Evolutionary conservation across 2,113 vertebrate genomes (phyloP).

Genomic region (Ia io): DNA sequence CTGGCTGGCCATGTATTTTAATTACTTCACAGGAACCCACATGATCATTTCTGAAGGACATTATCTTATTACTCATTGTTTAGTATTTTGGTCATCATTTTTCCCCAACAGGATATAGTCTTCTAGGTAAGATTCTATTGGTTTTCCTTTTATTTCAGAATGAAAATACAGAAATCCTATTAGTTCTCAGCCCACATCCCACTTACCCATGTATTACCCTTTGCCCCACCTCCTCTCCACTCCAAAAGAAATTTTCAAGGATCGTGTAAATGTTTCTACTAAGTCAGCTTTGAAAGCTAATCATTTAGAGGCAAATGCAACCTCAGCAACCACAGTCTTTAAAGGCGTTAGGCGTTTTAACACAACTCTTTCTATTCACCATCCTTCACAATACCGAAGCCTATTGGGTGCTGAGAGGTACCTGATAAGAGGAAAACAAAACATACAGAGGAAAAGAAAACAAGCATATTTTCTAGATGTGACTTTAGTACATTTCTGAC

Average conservation of each 20-base stretch:
- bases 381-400: background rate
- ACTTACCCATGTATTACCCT: background rate
- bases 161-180: background rate
- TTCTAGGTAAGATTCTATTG: conserved; percentile 27
- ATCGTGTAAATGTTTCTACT: background rate
- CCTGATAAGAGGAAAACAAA: background rate
- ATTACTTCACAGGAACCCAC: conserved; percentile 48
- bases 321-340: conserved; percentile 23
- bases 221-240: background rate
- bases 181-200: background rate
- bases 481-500: background rate
- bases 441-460: background rate
- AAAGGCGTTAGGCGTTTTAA: background rate
- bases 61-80: background rate
- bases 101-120: background rate
- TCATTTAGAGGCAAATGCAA: conserved; percentile 8
- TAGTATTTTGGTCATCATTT: background rate
- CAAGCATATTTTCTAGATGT: background rate
- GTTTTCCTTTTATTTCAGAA: conserved; percentile 25
- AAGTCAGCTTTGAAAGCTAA: conserved; percentile 21
- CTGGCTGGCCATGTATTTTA: conserved; percentile 3
- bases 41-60: accelerated
- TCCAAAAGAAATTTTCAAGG: background rate
- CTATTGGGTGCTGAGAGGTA: background rate
- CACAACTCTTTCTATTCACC: background rate